Base-by-base conservation (phyloP, 2,113 vertebrate species). In the Sterna hirundo region DNA sequence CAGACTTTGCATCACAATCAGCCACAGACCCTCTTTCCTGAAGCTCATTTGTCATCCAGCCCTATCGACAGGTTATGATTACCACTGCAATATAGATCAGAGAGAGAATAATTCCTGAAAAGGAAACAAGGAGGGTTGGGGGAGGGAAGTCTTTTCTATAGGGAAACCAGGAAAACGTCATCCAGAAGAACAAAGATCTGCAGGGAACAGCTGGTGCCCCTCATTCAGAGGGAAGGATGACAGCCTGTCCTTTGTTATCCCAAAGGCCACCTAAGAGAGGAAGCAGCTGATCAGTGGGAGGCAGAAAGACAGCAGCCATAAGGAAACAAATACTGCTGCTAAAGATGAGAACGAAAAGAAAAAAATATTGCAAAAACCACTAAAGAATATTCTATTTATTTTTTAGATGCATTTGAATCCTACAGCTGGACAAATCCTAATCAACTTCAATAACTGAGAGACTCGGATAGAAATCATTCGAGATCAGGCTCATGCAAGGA, bases 131-230 rank as follows among this genome's bases (percentile, higher is more conserved):
- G 34, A 86, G 47, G 29, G 34, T 0, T 83, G 82, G 75, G 79
- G 68, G 78, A 88, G 74, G 79, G 84, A 86, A 70, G 38, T 27
- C 15, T 88, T 94, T 91, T 85, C 92, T 85, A 55, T 14, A 54
- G 46, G 40, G 69, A 95, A 94, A 84, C 65, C 51, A 72, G 87
- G 57, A 47, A 93, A 92, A 90, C 22, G 17, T 36, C 85, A 90
- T 47, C 54, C 82, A 90, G 70, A 87, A 76, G 82, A 97, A 91
- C 86, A 95, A 97, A 95, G 64, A 64, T 89, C 91, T 84, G 78
- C 47, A 49, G 40, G 83, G 85, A 94, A 94, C 91, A 96, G 94
- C 94, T 94, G 95, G 79, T 95, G 72, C 26, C 54, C 58, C 77
- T 90, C 83, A 74, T 90, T 95, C 65, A 58, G 27, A 93, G 46